These are phyloP conservation scores for Thysanoteuthis rhombus DNA, from an alignment of 2,888 invertebrate species.

Conservation along the genomic window DNA sequence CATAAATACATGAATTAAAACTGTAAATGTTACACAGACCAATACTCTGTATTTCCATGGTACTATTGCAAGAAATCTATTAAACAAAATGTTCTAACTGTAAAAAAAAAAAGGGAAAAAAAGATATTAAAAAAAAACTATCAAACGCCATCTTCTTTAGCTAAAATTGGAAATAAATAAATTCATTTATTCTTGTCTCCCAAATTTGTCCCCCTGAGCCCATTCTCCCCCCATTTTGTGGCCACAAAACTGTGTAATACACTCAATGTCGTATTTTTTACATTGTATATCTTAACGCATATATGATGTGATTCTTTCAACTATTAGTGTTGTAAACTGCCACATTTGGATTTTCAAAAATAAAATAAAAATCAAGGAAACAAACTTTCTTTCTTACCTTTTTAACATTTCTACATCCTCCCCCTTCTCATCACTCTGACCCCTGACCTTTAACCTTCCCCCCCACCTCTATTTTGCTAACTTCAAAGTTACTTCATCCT, in stretches of 20 bases:
- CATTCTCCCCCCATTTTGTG: not conserved
- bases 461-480: not conserved
- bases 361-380: not conserved
- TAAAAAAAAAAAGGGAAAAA: not conserved
- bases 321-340: not conserved
- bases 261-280: not conserved
- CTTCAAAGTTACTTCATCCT: not conserved
- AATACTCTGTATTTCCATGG: not conserved
- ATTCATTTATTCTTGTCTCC: not conserved
- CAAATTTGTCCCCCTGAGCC: not conserved
- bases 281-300: not conserved
- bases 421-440: not conserved
- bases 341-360: not conserved
- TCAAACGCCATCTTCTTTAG: not conserved
- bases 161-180: not conserved
- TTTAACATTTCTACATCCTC: not conserved
- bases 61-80: not conserved
- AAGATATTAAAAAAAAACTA: not conserved
- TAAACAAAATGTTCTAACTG: not conserved
- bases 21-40: not conserved
- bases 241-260: not conserved
- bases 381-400: not conserved
- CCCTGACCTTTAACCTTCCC: not conserved
- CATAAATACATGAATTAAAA: not conserved
- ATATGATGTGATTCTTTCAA: not conserved